These are phyloP conservation scores for Leptopilina drosophilae DNA, from an alignment of 2,888 invertebrate genomes.

Conservation along the genomic window DNA sequence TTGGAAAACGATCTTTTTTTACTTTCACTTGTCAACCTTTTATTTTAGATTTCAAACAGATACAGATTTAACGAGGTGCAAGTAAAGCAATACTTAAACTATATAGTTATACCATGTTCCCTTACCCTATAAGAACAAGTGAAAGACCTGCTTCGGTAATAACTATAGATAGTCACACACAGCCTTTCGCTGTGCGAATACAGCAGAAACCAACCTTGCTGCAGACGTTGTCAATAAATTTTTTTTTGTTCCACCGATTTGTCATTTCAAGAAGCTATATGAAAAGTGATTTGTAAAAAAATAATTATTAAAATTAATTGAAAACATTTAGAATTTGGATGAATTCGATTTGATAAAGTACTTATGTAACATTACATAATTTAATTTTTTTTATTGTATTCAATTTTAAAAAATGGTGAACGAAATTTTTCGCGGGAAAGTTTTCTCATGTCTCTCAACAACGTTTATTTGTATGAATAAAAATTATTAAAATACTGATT, in stretches of 20 bases:
- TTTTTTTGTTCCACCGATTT: not conserved
- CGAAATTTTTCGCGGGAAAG: too few relatives aligned
- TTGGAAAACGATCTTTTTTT: conserved; percentile 27
- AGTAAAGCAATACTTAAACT: conserved; percentile 36
- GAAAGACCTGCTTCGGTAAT: conserved; percentile 39
- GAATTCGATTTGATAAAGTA: too few relatives aligned
- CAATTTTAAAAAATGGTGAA: too few relatives aligned
- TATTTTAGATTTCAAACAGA: conserved; percentile 40
- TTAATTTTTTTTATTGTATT: too few relatives aligned
- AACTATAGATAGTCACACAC: conserved; percentile 22
- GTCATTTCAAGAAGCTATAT: not conserved
- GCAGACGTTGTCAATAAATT: conserved; percentile 15
- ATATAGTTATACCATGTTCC: conserved; percentile 33
- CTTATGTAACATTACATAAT: too few relatives aligned
- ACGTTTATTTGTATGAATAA: too few relatives aligned
- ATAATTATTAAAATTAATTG: too few relatives aligned
- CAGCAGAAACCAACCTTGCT: conserved; percentile 20
- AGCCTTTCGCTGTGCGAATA: conserved; percentile 32
- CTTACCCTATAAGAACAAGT: conserved; percentile 40
- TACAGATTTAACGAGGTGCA: conserved; percentile 41
- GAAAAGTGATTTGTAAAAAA: not conserved
- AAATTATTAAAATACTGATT: not conserved
- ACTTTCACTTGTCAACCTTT: conserved; percentile 41
- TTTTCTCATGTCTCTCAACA: too few relatives aligned
- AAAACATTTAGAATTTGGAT: too few relatives aligned